Evolutionary conservation across 2,113 vertebrate species (phyloP).

Genomic region (Cyphomyrus plagiostoma): DNA sequence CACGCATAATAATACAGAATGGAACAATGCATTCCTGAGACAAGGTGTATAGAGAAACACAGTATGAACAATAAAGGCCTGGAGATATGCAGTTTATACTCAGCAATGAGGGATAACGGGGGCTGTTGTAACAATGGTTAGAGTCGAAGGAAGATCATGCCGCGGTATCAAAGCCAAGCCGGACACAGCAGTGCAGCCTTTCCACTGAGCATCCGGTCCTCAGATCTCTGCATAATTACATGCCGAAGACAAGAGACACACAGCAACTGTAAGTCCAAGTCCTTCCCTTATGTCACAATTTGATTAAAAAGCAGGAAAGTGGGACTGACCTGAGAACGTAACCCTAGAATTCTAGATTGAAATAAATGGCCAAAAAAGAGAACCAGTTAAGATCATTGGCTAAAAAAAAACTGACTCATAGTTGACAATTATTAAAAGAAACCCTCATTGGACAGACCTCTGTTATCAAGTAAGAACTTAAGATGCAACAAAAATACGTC

Average conservation of each 20-base stretch:
- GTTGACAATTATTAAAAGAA: not conserved
- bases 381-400: not conserved
- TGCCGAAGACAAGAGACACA: not conserved
- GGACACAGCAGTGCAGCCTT: not conserved
- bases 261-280: not conserved
- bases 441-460: not conserved
- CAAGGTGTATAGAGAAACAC: not conserved
- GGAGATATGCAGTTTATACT: not conserved
- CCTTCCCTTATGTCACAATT: not conserved
- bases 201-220: not conserved
- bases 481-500: not conserved
- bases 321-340: not conserved
- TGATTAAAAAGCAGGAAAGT: not conserved
- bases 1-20: conserved; percentile 21
- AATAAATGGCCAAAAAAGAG: not conserved
- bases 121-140: not conserved
- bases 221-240: not conserved
- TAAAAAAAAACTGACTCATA: not conserved
- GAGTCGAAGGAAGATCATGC: not conserved
- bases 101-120: not conserved
- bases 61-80: not conserved
- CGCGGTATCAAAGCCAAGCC: not conserved
- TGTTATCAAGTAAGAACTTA: not conserved
- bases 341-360: not conserved
- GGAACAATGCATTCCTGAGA: not conserved